Evolutionary conservation across 2,888 invertebrate species (phyloP).

Genomic region (Sesia apiformis): DNA sequence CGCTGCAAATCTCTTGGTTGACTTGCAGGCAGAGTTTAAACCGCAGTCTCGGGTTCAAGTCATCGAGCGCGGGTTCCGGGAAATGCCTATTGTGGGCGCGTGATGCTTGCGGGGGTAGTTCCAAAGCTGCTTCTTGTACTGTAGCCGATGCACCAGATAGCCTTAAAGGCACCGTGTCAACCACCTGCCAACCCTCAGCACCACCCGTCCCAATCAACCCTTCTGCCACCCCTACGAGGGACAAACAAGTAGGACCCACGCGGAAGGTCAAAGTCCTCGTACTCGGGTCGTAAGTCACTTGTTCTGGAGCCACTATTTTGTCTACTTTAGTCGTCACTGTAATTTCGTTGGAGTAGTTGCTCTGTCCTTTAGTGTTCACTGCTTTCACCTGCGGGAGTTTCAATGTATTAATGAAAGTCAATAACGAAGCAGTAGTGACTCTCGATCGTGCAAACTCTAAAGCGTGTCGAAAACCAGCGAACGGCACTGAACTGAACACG

Average conservation of each 20-base stretch:
- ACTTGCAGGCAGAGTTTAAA: constrained; percentile 88
- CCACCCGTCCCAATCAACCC: constrained; percentile 63
- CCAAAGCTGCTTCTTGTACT: constrained; percentile 80
- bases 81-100: constrained; percentile 62
- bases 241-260: constrained; percentile 85
- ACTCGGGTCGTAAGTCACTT: constrained; percentile 88
- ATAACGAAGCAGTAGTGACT: background rate
- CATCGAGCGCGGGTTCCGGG: constrained; percentile 75
- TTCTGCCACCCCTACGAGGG: constrained; percentile 85
- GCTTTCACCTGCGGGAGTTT: constrained; percentile 82
- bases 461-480: constrained; percentile 25
- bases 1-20: constrained; percentile 88
- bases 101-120: constrained; percentile 62
- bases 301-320: constrained; percentile 84
- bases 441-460: constrained; percentile 16
- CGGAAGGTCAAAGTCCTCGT: constrained; percentile 85
- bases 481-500: background rate
- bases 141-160: constrained; percentile 81
- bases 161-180: constrained; percentile 82
- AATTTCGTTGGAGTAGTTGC: constrained; percentile 90
- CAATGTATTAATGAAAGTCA: background rate
- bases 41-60: constrained; percentile 80
- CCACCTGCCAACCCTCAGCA: constrained; percentile 60
- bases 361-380: constrained; percentile 89
- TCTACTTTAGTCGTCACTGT: constrained; percentile 88